Percentiles rank a stretch among this genome's conserved stretches.
Evolutionary conservation across 2,113 vertebrate genomes (phyloP).

Genomic region (Stomatorhinus ivindoensis): DNA sequence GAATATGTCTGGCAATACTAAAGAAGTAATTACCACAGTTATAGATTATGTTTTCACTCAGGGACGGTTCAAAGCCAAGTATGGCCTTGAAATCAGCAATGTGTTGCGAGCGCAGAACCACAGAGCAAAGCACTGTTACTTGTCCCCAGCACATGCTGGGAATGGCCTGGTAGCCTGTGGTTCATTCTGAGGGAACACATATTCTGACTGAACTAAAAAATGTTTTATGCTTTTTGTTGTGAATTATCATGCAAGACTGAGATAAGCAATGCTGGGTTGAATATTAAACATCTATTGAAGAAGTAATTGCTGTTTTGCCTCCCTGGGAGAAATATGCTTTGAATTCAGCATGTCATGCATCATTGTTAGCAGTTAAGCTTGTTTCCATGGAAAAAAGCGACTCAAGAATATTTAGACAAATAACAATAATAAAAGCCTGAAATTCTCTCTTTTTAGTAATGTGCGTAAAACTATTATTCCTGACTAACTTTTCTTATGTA

Average conservation of each 20-base stretch:
- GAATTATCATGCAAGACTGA: constrained; percentile 22
- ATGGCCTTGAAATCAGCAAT: neutral
- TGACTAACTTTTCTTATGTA: neutral
- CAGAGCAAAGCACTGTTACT: neutral
- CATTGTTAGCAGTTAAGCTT: constrained; percentile 17
- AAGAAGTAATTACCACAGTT: neutral
- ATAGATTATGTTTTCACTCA: constrained; percentile 6
- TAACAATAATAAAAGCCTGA: neutral
- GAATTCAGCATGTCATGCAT: constrained; percentile 14
- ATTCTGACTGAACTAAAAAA: constrained; percentile 9
- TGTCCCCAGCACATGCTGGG: constrained; percentile 3
- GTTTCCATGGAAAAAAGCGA: constrained; percentile 12
- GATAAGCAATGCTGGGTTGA: constrained; percentile 22
- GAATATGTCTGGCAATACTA: neutral
- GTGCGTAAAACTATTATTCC: neutral
- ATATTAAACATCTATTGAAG: constrained; percentile 28
- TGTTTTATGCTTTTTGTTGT: constrained; percentile 18
- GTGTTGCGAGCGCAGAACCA: neutral
- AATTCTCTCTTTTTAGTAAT: constrained; percentile 12
- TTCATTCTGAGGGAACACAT: constrained; percentile 16
- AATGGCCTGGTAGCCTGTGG: neutral
- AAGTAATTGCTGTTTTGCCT: constrained; percentile 27
- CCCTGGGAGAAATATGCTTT: constrained; percentile 21
- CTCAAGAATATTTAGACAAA: constrained; percentile 17
- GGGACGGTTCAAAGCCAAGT: neutral